Conservation (phyloP, 1,140 invertebrate genomes). For the Neotoxoptera formosana region DNA sequence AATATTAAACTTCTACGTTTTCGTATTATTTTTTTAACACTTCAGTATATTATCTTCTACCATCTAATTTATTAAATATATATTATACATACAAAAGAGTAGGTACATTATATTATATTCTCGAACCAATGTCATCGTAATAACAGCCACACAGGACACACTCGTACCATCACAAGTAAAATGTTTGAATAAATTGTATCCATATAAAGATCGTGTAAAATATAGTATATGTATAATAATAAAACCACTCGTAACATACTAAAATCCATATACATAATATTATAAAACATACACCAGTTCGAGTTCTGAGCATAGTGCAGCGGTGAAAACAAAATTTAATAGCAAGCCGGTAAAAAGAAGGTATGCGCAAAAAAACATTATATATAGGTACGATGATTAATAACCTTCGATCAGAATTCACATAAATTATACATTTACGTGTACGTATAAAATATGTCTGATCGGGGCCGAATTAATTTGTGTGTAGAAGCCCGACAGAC, state of each 20-base stretch:
- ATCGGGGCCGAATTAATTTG: not conserved
- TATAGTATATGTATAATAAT: not conserved
- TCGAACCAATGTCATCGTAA: slow-evolving; percentile 3
- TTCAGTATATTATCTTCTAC: too few relatives aligned
- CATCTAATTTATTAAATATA: not conserved
- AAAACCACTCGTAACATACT: not conserved
- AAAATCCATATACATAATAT: slow-evolving; percentile 11
- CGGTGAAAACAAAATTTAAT: not conserved
- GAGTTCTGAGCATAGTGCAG: not conserved
- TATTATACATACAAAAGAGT: not conserved
- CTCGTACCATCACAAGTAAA: not conserved
- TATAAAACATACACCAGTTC: slow-evolving; percentile 8
- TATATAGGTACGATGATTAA: not conserved
- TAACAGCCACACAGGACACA: not conserved
- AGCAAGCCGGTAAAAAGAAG: not conserved
- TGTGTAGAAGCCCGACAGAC: not conserved
- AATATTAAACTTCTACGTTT: not conserved
- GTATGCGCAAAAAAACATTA: not conserved
- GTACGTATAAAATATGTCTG: not conserved
- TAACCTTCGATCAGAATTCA: slow-evolving; percentile 24
- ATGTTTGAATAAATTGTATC: not conserved
- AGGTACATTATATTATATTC: not conserved
- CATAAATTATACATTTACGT: not conserved
- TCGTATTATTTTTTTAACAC: not conserved
- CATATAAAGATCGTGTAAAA: not conserved